Evolutionary conservation across 2,888 invertebrate genomes (phyloP).

Genomic region (Thymelicus acteon): DNA sequence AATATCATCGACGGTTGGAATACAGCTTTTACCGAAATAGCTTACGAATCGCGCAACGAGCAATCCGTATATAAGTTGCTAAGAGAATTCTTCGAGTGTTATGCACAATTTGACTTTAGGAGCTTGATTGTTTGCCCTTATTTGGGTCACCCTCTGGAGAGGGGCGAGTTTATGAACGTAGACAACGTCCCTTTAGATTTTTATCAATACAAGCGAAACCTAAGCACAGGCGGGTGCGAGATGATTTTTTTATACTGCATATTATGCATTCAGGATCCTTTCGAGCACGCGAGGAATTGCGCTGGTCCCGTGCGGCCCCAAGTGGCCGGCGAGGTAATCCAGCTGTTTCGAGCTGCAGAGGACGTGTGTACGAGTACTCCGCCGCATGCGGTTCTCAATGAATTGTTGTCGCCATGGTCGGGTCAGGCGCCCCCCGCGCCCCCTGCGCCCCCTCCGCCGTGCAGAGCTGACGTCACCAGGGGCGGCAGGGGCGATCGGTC

Average conservation of each 20-base stretch:
- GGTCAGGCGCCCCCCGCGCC: too few species aligned
- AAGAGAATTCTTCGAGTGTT: constrained; percentile 56
- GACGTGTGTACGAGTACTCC: background rate
- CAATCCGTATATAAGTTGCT: constrained; percentile 50
- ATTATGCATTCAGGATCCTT: constrained; percentile 52
- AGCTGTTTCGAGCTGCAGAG: background rate
- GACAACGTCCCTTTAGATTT: constrained; percentile 44
- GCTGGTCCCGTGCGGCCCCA: constrained; percentile 43
- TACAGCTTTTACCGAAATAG: constrained; percentile 75
- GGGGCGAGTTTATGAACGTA: constrained; percentile 39
- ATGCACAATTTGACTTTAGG: constrained; percentile 49
- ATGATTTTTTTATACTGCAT: background rate
- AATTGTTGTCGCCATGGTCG: background rate
- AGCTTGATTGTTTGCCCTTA: constrained; percentile 49
- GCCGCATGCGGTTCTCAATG: background rate
- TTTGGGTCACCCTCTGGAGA: constrained; percentile 44
- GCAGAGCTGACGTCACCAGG: too few species aligned
- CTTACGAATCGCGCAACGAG: constrained; percentile 26
- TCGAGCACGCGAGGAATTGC: constrained; percentile 51
- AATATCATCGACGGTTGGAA: constrained; percentile 84
- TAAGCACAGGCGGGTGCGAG: background rate
- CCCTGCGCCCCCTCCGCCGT: too few species aligned
- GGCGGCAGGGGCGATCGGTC: too few species aligned
- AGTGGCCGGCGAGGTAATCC: constrained; percentile 29
- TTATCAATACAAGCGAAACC: constrained; percentile 40